phyloP scores from a whole-genome alignment of 2,888 invertebrate genomes.

The Phaonia tiefii region DNA sequence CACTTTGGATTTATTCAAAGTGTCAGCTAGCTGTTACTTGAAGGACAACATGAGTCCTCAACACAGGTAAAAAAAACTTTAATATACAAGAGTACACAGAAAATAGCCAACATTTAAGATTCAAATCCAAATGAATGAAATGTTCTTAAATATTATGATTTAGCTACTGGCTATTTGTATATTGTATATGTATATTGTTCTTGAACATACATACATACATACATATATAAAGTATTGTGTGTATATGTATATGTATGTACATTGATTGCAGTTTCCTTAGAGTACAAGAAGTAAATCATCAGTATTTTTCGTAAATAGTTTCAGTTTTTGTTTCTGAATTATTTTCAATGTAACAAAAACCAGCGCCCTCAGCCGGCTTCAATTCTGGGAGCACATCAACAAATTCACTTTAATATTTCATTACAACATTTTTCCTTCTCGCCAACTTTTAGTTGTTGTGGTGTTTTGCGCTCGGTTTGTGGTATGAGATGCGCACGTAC shows the following conservation, averaged over 20 bases:
- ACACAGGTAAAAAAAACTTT: too few relatives aligned
- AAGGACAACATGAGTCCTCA: slow-evolving; percentile 66
- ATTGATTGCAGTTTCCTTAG: too few relatives aligned
- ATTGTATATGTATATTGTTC: neutral
- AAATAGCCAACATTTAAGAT: too few relatives aligned
- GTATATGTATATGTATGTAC: too few relatives aligned
- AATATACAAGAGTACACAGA: too few relatives aligned
- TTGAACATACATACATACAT: neutral
- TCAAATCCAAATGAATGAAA: too few relatives aligned
- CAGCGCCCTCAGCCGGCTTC: slow-evolving; percentile 71
- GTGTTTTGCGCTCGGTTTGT: slow-evolving; percentile 12
- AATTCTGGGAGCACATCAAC: slow-evolving; percentile 42
- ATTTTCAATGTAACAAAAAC: slow-evolving; percentile 63
- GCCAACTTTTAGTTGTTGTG: too few relatives aligned
- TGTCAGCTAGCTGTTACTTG: slow-evolving; percentile 49
- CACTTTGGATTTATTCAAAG: too few relatives aligned
- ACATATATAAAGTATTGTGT: neutral
- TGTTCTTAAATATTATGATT: too few relatives aligned
- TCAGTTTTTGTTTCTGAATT: slow-evolving; percentile 30
- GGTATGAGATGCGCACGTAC: slow-evolving; percentile 51
- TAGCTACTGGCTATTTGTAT: too few relatives aligned
- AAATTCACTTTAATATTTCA: slow-evolving; percentile 9
- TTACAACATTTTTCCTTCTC: slow-evolving; percentile 41
- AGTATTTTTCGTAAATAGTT: too few relatives aligned
- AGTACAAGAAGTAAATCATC: slow-evolving; percentile 15